phyloP scores from a whole-genome alignment of 2,888 invertebrate species.

The Melangyna quadrimaculata region DNA sequence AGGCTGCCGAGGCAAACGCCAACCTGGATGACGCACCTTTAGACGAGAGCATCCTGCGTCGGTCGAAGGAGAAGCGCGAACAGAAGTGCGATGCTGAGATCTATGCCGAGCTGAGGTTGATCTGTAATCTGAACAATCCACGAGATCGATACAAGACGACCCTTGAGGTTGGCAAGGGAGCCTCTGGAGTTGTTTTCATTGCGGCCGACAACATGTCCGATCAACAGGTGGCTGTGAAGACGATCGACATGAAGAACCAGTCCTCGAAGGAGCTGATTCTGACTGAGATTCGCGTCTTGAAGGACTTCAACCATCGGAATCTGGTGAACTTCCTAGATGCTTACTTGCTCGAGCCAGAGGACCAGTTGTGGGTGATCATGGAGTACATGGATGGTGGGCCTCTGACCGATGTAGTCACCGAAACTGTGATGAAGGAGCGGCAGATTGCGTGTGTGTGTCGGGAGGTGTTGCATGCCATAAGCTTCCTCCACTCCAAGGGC shows the following conservation, averaged over 20 bases:
- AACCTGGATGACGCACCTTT: slow-evolving; percentile 79
- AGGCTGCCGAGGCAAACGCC: slow-evolving; percentile 78
- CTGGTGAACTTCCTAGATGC: slow-evolving; percentile 97
- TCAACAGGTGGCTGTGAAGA: slow-evolving; percentile 95
- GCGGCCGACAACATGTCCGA: slow-evolving; percentile 89
- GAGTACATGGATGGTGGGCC: slow-evolving; percentile 97
- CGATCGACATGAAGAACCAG: slow-evolving; percentile 96
- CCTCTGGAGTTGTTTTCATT: slow-evolving; percentile 95
- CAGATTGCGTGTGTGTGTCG: slow-evolving; percentile 97
- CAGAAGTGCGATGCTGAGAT: slow-evolving; percentile 82
- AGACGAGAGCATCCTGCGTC: slow-evolving; percentile 79
- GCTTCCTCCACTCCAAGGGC: slow-evolving; percentile 93
- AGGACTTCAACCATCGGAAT: slow-evolving; percentile 95
- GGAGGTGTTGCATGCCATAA: slow-evolving; percentile 93
- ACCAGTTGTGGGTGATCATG: slow-evolving; percentile 98
- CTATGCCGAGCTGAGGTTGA: slow-evolving; percentile 88
- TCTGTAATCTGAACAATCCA: slow-evolving; percentile 93
- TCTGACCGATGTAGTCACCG: slow-evolving; percentile 97
- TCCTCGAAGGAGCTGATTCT: slow-evolving; percentile 97
- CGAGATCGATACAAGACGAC: slow-evolving; percentile 89
- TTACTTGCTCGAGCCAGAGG: slow-evolving; percentile 93
- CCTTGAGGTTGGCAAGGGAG: slow-evolving; percentile 94
- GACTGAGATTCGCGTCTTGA: slow-evolving; percentile 95
- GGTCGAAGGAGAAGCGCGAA: slow-evolving; percentile 79
- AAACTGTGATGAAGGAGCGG: slow-evolving; percentile 97